Evolutionary conservation across 2,797 vertebrate species (phyloP), one percentile per base, ranked within the genome.

Genomic region (Sorex maritimensis): DNA sequence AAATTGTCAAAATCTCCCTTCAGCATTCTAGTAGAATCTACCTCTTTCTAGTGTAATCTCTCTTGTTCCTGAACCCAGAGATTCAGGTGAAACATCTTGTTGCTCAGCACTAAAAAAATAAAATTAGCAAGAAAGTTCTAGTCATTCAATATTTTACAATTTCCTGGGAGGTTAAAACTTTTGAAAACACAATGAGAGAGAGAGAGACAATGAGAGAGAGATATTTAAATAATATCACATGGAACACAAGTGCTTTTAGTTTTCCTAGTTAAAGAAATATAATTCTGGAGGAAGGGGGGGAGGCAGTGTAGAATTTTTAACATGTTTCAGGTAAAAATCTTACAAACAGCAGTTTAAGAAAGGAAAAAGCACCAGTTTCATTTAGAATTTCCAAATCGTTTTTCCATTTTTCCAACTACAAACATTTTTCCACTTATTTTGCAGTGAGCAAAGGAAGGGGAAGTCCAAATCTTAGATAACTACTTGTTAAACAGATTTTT

Each of bases 261-360:
- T 72, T 81, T 0, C 0, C 75, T 86, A 65, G 14, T 88, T 84
- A 92, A 84, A 90, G 68, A 69, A 82, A 93, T n/a, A 90, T 30
- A 5, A 38, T 55, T 61, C 69, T 3, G 7, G 23, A 5, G 9
- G 75, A 6, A 17, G 11, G 9, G 69, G 69, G 19, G 34, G 74
- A 61, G 34, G n/a, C 24, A 34, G 19, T 23, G 2, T 67, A 23
- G 38, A 6, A 58, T 46, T 90, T 26, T 21, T 28, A 75, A 82
- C n/a, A 72, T 19, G 34, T 38, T 84, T 68, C 11, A 30, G 78
- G 30, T 69, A 46, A 86, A 91, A 75, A 90, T 88, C 91, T 88
- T 30, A 1, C 4, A 82, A 80, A 78, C 71, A 58, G 38, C 8
- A 2, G 68, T 79, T 94, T 30, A 90, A 2, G 5, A 63, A 13